Evolutionary conservation across 2,888 invertebrate species (phyloP).

Genomic region (Orthosia incerta): DNA sequence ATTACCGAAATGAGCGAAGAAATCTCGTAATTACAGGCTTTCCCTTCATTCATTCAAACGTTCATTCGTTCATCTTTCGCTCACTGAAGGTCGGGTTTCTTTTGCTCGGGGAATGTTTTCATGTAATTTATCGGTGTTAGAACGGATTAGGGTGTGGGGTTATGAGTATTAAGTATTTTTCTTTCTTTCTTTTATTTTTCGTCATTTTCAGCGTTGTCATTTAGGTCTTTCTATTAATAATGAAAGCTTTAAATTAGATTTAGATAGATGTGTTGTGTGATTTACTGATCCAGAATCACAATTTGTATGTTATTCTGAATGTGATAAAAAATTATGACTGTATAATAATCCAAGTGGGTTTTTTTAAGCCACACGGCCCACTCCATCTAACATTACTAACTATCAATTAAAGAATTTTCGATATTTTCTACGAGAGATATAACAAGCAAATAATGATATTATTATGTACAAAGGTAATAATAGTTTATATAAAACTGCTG

Average conservation of each 20-base stretch:
- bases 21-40: conserved; percentile 65
- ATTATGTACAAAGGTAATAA: no score
- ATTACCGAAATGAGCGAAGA: conserved; percentile 61
- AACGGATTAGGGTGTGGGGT: conserved; percentile 21
- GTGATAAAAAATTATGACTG: no score
- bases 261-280: not conserved
- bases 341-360: no score
- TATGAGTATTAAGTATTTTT: conserved; percentile 21
- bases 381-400: no score
- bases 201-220: not conserved
- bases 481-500: no score
- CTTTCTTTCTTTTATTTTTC: conserved; percentile 14
- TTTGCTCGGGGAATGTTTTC: conserved; percentile 40
- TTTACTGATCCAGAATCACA: not conserved
- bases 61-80: conserved; percentile 26
- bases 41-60: conserved; percentile 46
- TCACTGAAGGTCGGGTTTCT: conserved; percentile 33
- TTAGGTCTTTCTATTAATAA: not conserved
- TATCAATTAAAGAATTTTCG: no score
- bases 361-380: no score
- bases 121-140: conserved; percentile 42
- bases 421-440: no score
- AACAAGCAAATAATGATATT: no score
- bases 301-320: no score
- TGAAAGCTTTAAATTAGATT: not conserved